phyloP scores from a whole-genome alignment of 2,797 vertebrate genomes.

The Brachyalestes nurse region DNA sequence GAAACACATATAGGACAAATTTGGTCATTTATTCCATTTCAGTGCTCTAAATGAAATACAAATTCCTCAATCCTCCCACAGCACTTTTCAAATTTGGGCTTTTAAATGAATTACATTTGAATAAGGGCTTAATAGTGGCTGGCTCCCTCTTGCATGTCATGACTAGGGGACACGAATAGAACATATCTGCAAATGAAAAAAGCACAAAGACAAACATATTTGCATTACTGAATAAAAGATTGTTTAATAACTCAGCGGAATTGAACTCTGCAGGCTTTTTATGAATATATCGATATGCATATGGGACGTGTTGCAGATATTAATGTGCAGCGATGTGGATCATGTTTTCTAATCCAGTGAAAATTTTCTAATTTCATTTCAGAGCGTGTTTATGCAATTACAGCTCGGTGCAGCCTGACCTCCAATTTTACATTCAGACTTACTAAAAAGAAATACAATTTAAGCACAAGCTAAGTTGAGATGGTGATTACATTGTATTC shows the following conservation, averaged over 20 bases:
- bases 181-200: constrained; percentile 19
- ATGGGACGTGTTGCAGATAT: constrained; percentile 2
- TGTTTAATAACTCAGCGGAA: constrained; percentile 2
- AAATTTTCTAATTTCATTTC: constrained; percentile 7
- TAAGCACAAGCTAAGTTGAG: constrained; percentile 9
- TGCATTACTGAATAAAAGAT: background rate
- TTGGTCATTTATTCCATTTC: background rate
- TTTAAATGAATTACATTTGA: constrained; percentile 9
- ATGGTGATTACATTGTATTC: constrained; percentile 8
- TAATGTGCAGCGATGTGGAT: constrained; percentile 12
- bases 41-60: background rate
- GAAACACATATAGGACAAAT: background rate
- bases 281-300: constrained; percentile 18
- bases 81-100: background rate
- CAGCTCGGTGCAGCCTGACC: constrained; percentile 8
- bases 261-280: constrained; percentile 18
- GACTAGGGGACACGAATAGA: background rate
- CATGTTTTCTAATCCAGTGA: constrained; percentile 22
- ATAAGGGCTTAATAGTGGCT: constrained; percentile 2
- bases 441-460: constrained; percentile 15
- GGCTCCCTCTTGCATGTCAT: background rate
- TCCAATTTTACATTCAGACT: background rate
- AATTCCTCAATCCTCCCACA: background rate
- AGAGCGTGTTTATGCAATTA: constrained; percentile 12
- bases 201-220: constrained; percentile 13